Conservation (phyloP, 2,888 invertebrate genomes). For the Papilio elwesi region DNA sequence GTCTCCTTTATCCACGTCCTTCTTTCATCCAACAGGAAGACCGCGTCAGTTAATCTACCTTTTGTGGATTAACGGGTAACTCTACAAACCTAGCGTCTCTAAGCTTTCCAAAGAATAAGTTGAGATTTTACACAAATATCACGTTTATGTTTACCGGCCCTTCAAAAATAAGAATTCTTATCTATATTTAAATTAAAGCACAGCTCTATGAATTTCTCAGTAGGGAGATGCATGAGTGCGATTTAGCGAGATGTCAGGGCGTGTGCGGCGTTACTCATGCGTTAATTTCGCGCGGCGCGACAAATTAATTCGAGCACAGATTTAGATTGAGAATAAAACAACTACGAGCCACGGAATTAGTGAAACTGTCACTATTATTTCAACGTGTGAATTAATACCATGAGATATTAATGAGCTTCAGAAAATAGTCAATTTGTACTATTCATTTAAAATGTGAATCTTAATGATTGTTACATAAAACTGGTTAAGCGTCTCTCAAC, state of each 20-base stretch:
- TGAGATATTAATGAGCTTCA: background rate
- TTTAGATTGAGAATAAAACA: conserved; percentile 65
- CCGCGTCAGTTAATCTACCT: no score
- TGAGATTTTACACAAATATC: no score
- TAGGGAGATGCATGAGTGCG: conserved; percentile 68
- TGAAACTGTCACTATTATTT: conserved; percentile 36
- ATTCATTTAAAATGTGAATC: no score
- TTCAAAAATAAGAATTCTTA: no score
- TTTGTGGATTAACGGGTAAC: no score
- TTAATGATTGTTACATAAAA: no score
- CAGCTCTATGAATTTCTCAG: conserved; percentile 53
- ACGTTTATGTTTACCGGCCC: no score
- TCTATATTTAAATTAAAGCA: conserved; percentile 3
- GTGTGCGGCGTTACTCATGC: conserved; percentile 74
- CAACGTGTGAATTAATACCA: conserved; percentile 18
- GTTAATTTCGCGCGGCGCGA: conserved; percentile 77
- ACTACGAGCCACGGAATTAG: conserved; percentile 28
- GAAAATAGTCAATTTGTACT: background rate
- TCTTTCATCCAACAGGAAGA: no score
- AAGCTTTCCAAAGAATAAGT: no score
- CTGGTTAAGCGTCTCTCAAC: no score
- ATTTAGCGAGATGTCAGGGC: conserved; percentile 78
- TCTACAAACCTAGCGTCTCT: no score
- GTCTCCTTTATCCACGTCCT: no score
- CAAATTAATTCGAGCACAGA: conserved; percentile 78